Percentiles rank a stretch among this genome's conserved stretches.
These are phyloP conservation scores for Digitonthophagus gazella DNA, from an alignment of 2,888 invertebrate genomes.

Conservation along the genomic window DNA sequence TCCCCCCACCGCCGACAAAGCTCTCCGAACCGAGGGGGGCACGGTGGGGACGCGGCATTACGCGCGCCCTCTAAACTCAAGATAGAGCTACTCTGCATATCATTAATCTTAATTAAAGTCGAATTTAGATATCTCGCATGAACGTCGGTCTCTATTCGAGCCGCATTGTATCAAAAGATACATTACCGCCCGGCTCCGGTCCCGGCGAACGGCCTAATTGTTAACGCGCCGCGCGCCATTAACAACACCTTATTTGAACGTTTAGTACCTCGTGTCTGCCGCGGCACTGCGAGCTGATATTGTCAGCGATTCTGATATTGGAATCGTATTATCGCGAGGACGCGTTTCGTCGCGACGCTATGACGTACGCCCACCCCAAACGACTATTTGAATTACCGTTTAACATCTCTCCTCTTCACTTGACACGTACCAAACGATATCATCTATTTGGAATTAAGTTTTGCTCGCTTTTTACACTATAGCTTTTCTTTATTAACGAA, in stretches of 20 bases:
- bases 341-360: not conserved
- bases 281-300: not conserved
- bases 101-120: slow-evolving; percentile 54
- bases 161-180: slow-evolving; percentile 42
- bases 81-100: slow-evolving; percentile 52
- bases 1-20: not conserved
- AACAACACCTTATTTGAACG: slow-evolving; percentile 23
- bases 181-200: slow-evolving; percentile 32
- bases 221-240: slow-evolving; percentile 25
- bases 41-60: not conserved
- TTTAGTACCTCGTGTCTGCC: slow-evolving; percentile 5
- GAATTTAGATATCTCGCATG: slow-evolving; percentile 51
- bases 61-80: slow-evolving; percentile 42
- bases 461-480: no score
- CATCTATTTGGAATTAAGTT: not conserved
- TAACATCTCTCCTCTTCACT: not conserved
- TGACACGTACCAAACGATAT: not conserved
- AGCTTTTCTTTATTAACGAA: no score
- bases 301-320: not conserved
- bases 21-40: not conserved
- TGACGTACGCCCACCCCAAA: not conserved
- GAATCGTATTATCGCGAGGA: not conserved
- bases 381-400: not conserved
- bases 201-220: slow-evolving; percentile 29
- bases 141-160: slow-evolving; percentile 48